Evolutionary conservation across 2,888 invertebrate genomes (phyloP), one percentile per base, ranked within the genome.

Genomic region (Cephus runcator): DNA sequence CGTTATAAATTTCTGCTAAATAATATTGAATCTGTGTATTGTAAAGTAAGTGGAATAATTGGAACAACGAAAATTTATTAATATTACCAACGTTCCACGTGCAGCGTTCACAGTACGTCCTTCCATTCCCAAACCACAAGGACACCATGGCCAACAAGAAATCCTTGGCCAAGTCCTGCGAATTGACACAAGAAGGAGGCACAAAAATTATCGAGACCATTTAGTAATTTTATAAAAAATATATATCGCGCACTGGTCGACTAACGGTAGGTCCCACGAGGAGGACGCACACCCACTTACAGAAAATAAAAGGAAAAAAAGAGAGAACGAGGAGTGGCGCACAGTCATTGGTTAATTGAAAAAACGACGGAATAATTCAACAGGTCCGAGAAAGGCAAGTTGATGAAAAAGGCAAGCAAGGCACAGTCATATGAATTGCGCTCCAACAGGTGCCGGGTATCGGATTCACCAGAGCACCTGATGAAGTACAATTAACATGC

Each of bases 401-500:
- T 9, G 56, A 23, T 56, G 56, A 31, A 31, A 31, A 71, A 23
- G 34, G n/a, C 34, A 71, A 85, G 88, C 86, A 88, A 86, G 91
- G 90, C 91, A 90, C 88, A 89, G 88, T 91, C 97, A 96, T 96
- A 97, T 96, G 96, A 96, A 97, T 97, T 97, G 97, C 96, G 97
- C 97, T 97, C 97, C 97, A 97, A 96, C 97, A 97, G 97, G 96
- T 97, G 97, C 97, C 97, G 97, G 97, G 97, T 96, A 95, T 94
- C 91, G 91, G 93, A 92, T 93, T 93, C 95, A 97, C 97, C 97
- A 97, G 97, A 98, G 97, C 97, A 98, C 97, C 97, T 98, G 97
- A 97, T 97, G 97, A 97, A 98, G 97, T 98, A 98, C 97, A 98
- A 97, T 97, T 96, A 96, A 96, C 97, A 97, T 97, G 96, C 95